Base-by-base conservation (phyloP, 2,113 vertebrate genomes). In the Boleophthalmus pectinirostris region DNA sequence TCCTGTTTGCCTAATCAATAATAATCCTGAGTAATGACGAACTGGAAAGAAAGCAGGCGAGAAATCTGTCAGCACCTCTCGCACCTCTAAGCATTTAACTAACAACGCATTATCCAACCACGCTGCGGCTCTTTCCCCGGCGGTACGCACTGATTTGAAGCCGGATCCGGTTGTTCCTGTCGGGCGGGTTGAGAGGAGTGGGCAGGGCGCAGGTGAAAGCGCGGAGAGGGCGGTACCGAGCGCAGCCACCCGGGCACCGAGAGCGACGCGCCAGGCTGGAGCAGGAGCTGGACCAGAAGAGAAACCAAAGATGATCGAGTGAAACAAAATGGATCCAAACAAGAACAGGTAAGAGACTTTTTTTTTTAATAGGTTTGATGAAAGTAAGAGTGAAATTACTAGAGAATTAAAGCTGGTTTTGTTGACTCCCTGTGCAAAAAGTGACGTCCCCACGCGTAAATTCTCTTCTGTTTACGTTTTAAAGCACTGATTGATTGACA, bases 91-190 rank as follows among this genome's bases (percentile, higher is more conserved):
- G 15, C n/a, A 21, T 69, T 73, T 46, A 58, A 46, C 53, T 46
- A n/a, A 77, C 21, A 1, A 83, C 83, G 77, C 82, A 85, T 85
- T 83, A 84, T 70, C 78, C 73, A 77, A 56, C 14, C n/a, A 43
- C 38, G 7, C 47, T 3, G 2, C 10, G 1, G 0, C 20, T 21
- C 16, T 7, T 7, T 53, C 49, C 49, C 16, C 16, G 4, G 3
- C 47, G 0, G 3, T 5, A 21, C 2, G 72, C 64, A 61, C 53
- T 68, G 85, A 90, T 90, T 87, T 80, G 78, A 66, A 46, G 70
- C 85, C 77, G 81, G 92, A 93, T 93, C 91, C 82, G 73, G 92
- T 89, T 82, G 80, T 87, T 85, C 93, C 80, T 14, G 93, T 91
- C 69, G 7, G 79, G 85, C 88, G 77, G 87, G 93, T 93, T 13